Evolutionary conservation across 2,797 vertebrate genomes (phyloP).

Genomic region (Decapterus maruadsi): DNA sequence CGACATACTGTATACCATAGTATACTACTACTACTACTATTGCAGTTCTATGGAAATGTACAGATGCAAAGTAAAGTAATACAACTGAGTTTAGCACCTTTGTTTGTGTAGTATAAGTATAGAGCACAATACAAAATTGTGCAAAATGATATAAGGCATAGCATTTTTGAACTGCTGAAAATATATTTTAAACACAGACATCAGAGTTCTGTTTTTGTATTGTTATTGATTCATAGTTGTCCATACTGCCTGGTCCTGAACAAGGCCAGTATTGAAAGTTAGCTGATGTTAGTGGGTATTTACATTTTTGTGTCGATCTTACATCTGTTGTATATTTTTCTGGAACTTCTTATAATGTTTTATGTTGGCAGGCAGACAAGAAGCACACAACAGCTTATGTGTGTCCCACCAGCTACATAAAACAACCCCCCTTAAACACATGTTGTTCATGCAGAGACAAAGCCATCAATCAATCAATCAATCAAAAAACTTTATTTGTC

Average conservation of each 20-base stretch:
- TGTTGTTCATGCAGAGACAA: conserved; percentile 14
- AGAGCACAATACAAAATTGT: background rate
- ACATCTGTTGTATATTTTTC: conserved; percentile 19
- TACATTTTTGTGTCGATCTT: conserved; percentile 1
- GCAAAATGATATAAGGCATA: too few relatives aligned
- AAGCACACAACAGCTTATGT: conserved; percentile 12
- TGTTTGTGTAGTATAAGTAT: background rate
- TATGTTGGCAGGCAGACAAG: background rate
- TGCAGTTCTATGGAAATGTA: conserved; percentile 23
- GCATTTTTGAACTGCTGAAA: background rate
- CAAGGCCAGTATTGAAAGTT: conserved; percentile 11
- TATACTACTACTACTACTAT: background rate
- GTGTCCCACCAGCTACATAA: conserved; percentile 8
- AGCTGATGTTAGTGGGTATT: background rate
- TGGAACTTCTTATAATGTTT: background rate
- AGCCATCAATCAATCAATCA: too few relatives aligned
- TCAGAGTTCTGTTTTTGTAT: background rate
- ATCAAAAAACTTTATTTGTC: too few relatives aligned
- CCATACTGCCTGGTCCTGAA: background rate
- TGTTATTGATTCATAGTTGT: background rate
- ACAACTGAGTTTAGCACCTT: background rate
- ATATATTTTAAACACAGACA: conserved; percentile 4
- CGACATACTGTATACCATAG: background rate
- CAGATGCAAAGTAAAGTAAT: conserved; percentile 6
- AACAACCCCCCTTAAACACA: conserved; percentile 3